These are phyloP conservation scores for Sphyrna mokarran DNA, from an alignment of 2,113 vertebrate genomes.

Conservation along the genomic window DNA sequence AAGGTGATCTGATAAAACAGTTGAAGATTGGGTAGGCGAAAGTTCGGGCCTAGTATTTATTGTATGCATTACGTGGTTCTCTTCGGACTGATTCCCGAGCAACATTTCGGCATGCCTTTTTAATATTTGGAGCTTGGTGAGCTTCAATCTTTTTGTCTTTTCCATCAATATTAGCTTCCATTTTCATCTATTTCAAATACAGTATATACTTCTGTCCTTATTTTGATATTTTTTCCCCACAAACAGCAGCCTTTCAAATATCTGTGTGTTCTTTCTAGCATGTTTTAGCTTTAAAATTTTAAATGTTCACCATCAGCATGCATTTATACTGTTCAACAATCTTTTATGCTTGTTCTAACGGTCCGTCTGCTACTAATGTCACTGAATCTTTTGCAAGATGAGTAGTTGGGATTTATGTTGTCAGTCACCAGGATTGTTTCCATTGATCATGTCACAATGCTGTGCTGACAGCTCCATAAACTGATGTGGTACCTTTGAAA, in stretches of 20 bases:
- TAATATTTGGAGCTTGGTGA: neutral
- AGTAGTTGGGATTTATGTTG: neutral
- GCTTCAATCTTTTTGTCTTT: neutral
- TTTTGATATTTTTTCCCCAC: neutral
- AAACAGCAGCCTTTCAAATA: neutral
- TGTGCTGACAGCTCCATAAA: neutral
- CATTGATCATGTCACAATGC: neutral
- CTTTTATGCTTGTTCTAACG: neutral
- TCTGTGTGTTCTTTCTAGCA: neutral
- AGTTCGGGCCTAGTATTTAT: neutral
- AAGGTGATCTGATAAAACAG: neutral
- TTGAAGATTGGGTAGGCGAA: neutral
- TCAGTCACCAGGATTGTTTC: neutral
- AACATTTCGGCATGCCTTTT: neutral
- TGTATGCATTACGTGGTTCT: neutral
- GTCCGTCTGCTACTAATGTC: neutral
- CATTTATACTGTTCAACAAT: neutral
- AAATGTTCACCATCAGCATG: neutral
- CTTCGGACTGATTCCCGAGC: neutral
- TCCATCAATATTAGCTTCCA: too few relatives aligned
- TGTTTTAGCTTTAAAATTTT: neutral
- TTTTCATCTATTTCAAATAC: neutral
- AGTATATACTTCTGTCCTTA: neutral
- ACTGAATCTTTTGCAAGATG: neutral
- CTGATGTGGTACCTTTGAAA: neutral